A percentile compares a stretch with the other conserved stretches of the same genome.
Evolutionary conservation across 2,888 invertebrate species (phyloP).

Genomic region (Phragmatobia fuliginosa): DNA sequence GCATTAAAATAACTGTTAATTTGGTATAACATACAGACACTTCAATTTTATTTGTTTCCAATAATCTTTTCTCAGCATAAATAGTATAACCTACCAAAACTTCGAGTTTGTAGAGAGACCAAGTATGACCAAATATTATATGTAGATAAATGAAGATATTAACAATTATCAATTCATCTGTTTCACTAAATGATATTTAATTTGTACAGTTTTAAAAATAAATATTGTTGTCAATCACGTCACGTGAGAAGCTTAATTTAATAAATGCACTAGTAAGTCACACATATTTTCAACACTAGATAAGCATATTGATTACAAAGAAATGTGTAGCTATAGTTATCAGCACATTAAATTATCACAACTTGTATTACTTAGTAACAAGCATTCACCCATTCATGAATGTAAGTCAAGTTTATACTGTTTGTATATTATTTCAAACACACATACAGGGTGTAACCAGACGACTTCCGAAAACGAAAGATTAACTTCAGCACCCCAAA

Average conservation of each 20-base stretch:
- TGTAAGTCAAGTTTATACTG: no score
- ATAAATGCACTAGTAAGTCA: neutral
- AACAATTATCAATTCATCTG: neutral
- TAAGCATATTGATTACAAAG: neutral
- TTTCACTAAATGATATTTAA: neutral
- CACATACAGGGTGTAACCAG: no score
- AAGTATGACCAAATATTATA: neutral
- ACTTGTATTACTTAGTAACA: neutral
- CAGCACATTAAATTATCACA: neutral
- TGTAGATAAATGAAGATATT: neutral
- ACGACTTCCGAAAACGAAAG: no score
- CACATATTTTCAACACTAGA: neutral
- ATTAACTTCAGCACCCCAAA: no score
- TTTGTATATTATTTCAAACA: no score
- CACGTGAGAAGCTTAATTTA: neutral
- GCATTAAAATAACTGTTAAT: no score
- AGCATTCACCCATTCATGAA: neutral
- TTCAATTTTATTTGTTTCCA: no score
- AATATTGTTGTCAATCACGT: neutral
- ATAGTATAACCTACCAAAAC: no score
- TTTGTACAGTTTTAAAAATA: neutral
- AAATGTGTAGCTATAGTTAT: neutral
- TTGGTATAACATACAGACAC: no score
- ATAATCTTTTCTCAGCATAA: no score
- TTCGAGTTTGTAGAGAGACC: no score